These are phyloP conservation scores for Eretmocerus hayati DNA, from an alignment of 2,888 invertebrate species.

Conservation along the genomic window DNA sequence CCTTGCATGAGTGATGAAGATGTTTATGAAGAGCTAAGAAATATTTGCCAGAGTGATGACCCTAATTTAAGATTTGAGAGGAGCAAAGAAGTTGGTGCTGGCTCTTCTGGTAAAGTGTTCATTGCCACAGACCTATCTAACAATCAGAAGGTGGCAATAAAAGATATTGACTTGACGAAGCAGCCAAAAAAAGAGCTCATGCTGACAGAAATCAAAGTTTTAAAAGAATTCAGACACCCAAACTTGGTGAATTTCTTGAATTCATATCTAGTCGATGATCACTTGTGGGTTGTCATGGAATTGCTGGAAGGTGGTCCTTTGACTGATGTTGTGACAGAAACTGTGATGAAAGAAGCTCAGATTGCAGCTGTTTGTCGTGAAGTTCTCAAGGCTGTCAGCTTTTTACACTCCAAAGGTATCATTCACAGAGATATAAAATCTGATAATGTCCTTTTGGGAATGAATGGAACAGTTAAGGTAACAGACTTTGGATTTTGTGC, in stretches of 20 bases:
- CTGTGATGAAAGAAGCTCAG: conserved; percentile 93
- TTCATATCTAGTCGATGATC: conserved; percentile 83
- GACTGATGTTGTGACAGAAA: conserved; percentile 95
- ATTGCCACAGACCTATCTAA: conserved; percentile 74
- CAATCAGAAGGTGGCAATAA: conserved; percentile 80
- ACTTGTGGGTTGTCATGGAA: conserved; percentile 97
- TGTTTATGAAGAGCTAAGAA: conserved; percentile 67
- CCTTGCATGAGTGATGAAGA: conserved; percentile 62
- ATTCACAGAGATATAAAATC: conserved; percentile 96
- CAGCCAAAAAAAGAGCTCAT: conserved; percentile 95
- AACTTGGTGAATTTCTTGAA: conserved; percentile 94
- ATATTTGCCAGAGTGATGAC: conserved; percentile 76
- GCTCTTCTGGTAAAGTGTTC: conserved; percentile 89
- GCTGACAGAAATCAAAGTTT: conserved; percentile 87
- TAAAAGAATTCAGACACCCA: conserved; percentile 86
- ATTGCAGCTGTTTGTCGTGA: conserved; percentile 93
- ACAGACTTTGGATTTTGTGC: conserved; percentile 99
- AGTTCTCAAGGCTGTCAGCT: conserved; percentile 79
- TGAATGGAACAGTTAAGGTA: conserved; percentile 86
- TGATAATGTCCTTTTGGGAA: conserved; percentile 90
- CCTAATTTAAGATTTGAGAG: conserved; percentile 74
- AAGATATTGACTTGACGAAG: conserved; percentile 90
- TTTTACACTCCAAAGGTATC: conserved; percentile 81
- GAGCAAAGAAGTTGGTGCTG: conserved; percentile 80
- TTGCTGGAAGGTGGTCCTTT: conserved; percentile 89